Evolutionary conservation across 2,888 invertebrate species (phyloP), one percentile per base, ranked within the genome.

Genomic region (Nomada flava): DNA sequence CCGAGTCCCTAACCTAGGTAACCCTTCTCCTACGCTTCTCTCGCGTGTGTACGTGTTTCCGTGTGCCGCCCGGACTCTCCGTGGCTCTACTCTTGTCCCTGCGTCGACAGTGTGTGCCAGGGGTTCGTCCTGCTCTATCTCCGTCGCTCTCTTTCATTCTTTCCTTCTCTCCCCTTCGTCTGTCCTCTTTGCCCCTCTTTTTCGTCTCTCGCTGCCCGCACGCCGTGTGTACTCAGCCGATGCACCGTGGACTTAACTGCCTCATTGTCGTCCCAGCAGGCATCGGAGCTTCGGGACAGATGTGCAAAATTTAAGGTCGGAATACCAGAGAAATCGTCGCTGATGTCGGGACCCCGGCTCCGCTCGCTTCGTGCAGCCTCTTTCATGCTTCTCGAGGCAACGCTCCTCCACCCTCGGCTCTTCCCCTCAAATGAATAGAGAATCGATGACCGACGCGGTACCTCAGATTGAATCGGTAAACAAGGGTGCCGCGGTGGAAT

Each of bases 1-100:
- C 92, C 93, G 88, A 92, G 92, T 93, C 92, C 92, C 93, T 93
- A 93, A 93, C 93, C 93, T 93, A 92, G 93, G 92, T 90, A 93
- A 93, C 93, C 93, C 92, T 93, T 93, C 90, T 91, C 90, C 91
- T 90, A 90, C 91, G 88, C 89, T 85, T 80, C 79, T 64, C 20
- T 75, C 62, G 71, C 86, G 80, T 89, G 84, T 90, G 83, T 85
- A 87, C 85, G 87, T 86, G 84, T 85, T 74, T 79, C 85, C 85
- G 79, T 79, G 76, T 83, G 73, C 82, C 82, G 79, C 83, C 74
- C 82, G 52, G 65, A 83, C 76, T 73, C 76, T 75, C 86, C 86
- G 88, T 83, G 80, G 85, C 13, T 87, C 89, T 88, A 83, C 85
- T 71, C 50, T 79, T 77, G 69, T 65, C 68, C 77, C 81, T 59